Base-by-base conservation (phyloP, 2,113 vertebrate species). In the Cephalopholis sonnerati region DNA sequence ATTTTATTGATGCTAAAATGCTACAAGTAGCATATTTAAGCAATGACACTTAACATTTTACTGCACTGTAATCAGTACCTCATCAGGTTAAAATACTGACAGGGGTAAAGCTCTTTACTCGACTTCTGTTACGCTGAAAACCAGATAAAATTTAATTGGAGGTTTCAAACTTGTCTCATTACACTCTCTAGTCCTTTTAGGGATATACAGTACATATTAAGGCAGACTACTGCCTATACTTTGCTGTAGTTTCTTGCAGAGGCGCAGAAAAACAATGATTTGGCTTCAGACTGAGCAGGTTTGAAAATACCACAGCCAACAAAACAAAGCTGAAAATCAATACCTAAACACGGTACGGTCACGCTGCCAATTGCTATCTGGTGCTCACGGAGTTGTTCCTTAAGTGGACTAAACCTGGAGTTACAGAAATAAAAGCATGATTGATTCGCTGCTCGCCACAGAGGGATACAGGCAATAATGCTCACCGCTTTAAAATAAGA, bases 321-420 rank as follows among this genome's bases (percentile, higher is more conserved):
- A 82, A 77, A 55, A 82, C 65, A 74, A 78, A 82, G 71, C 78
- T 92, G 50, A 71, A 90, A 90, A 93, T 91, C 87, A 82, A 88
- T 91, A 85, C 7, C 44, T 16, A 46, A 62, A 29, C 80, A 51
- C 32, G 50, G 55, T 36, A 51, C 15, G 20, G 72, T 65, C 79
- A 77, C 51, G 41, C 67, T 67, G 82, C 54, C 58, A 79, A 86
- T 64, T 82, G 71, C 54, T 55, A 66, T 83, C 57, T 58, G 58
- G 59, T 76, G 64, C 79, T 85, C 68, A 41, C 44, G 1, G 55
- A 78, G 61, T 72, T 81, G 48, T 32, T 78, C 59, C 59, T 82
- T 81, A 87, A 93, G 87, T 85, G 78, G 74, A 86, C 83, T 39
- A 74, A 90, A 89, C 62, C 63, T 79, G 32, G 63, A 94, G 86